These are phyloP conservation scores for Semnornis frantzii DNA, from an alignment of 2,113 vertebrate genomes.

Conservation along the genomic window DNA sequence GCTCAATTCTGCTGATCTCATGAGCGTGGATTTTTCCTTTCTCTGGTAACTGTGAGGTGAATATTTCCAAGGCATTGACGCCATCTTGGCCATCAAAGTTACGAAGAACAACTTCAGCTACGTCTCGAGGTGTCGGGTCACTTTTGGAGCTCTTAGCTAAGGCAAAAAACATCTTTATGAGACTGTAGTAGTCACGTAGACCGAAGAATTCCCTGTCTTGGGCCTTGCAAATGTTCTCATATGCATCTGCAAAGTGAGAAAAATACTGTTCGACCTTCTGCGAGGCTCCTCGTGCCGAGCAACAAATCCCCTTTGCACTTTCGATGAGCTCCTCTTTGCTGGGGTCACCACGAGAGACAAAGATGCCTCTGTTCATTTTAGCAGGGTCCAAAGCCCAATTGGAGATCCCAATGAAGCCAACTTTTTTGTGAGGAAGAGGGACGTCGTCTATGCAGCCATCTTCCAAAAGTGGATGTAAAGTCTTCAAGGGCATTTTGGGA, in stretches of 20 bases:
- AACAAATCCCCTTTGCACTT: constrained; percentile 91
- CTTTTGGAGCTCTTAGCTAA: constrained; percentile 71
- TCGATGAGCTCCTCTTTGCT: constrained; percentile 83
- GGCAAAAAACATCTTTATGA: constrained; percentile 95
- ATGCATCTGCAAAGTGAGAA: constrained; percentile 84
- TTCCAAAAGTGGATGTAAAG: constrained; percentile 92
- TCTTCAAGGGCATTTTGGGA: constrained; percentile 95
- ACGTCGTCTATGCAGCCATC: constrained; percentile 95
- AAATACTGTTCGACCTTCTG: constrained; percentile 84
- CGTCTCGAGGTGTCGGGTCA: constrained; percentile 73
- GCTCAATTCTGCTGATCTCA: constrained; percentile 79
- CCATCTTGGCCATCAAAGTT: constrained; percentile 93
- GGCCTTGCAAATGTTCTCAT: constrained; percentile 77
- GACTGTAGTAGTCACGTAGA: constrained; percentile 95
- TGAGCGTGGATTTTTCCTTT: not conserved
- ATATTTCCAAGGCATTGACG: constrained; percentile 81
- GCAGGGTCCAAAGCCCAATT: constrained; percentile 98
- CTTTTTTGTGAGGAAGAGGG: constrained; percentile 90
- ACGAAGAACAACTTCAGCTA: constrained; percentile 83
- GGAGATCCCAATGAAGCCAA: constrained; percentile 95
- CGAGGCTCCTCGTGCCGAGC: constrained; percentile 81
- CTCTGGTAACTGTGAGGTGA: constrained; percentile 68
- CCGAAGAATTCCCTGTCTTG: constrained; percentile 93
- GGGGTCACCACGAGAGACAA: constrained; percentile 92
- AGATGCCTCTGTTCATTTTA: constrained; percentile 98